phyloP scores from a whole-genome alignment of 1,140 invertebrate genomes.

The Tetramorium parvispinum region DNA sequence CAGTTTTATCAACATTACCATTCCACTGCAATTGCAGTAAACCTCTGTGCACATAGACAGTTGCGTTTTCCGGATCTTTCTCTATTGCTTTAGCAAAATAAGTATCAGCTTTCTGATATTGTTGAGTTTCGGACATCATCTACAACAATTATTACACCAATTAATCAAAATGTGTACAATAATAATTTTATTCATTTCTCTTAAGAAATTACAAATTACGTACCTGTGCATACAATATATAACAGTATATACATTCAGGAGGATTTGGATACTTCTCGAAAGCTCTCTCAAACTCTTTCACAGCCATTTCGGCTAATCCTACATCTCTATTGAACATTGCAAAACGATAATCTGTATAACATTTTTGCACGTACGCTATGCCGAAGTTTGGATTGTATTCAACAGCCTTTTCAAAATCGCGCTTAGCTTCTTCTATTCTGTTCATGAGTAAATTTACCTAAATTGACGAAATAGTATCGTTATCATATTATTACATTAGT shows the following conservation, averaged over 20 bases:
- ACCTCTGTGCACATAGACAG: slow-evolving; percentile 94
- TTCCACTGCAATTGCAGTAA: slow-evolving; percentile 93
- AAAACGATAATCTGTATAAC: slow-evolving; percentile 93
- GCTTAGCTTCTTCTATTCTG: slow-evolving; percentile 91
- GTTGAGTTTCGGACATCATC: slow-evolving; percentile 87
- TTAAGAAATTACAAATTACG: slow-evolving; percentile 48
- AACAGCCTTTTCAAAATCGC: slow-evolving; percentile 94
- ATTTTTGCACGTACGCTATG: slow-evolving; percentile 95
- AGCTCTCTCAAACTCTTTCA: slow-evolving; percentile 91
- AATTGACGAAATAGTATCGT: slow-evolving; percentile 74
- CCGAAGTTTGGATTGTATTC: slow-evolving; percentile 93
- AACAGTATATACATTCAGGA: slow-evolving; percentile 89
- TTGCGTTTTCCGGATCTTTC: slow-evolving; percentile 94
- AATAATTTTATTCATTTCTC: not conserved
- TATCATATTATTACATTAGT: slow-evolving; percentile 1
- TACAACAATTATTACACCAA: not conserved
- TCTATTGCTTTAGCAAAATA: slow-evolving; percentile 93
- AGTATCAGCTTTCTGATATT: slow-evolving; percentile 93
- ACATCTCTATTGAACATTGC: slow-evolving; percentile 87
- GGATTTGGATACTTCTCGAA: slow-evolving; percentile 93
- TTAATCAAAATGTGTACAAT: not conserved
- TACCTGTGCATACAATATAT: slow-evolving; percentile 93
- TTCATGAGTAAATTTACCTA: slow-evolving; percentile 94
- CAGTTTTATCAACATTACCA: slow-evolving; percentile 92
- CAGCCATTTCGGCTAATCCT: slow-evolving; percentile 87